Evolutionary conservation across 2,113 vertebrate species (phyloP).

Genomic region (Periophthalmodon schlosseri): DNA sequence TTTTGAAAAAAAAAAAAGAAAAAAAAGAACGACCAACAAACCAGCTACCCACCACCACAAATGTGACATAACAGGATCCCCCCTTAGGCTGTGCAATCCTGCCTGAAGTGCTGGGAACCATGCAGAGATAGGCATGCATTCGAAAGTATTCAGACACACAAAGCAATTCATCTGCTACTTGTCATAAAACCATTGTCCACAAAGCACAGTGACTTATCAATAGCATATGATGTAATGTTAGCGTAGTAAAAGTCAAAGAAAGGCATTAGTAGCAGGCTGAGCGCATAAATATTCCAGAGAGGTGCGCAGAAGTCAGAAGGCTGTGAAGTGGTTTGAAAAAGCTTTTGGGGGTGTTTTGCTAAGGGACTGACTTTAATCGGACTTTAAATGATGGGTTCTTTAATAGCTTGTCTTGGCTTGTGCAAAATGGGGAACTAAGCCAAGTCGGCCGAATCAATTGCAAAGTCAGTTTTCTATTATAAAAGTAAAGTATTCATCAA

Average conservation of each 20-base stretch:
- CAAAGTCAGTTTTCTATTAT: not conserved
- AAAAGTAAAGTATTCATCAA: not conserved
- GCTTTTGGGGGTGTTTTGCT: not conserved
- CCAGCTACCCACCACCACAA: not conserved
- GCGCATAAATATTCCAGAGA: conserved; percentile 45
- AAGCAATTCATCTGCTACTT: conserved; percentile 11
- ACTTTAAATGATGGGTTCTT: not conserved
- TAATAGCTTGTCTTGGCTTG: not conserved
- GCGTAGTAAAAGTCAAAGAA: conserved; percentile 18
- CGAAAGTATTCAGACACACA: conserved; percentile 25
- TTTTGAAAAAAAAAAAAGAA: not conserved
- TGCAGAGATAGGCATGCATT: conserved; percentile 47
- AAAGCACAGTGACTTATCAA: conserved; percentile 6
- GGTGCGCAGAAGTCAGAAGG: conserved; percentile 9
- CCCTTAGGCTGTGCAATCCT: conserved; percentile 10
- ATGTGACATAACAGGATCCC: conserved; percentile 26
- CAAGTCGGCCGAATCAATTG: not conserved
- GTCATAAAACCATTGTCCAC: conserved; percentile 5
- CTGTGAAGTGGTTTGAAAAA: conserved; percentile 40
- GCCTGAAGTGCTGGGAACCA: conserved; percentile 16
- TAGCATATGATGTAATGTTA: conserved; percentile 19
- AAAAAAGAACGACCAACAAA: not conserved
- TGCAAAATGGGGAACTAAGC: conserved; percentile 1
- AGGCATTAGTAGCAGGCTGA: conserved; percentile 12
- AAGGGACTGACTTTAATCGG: not conserved